Conservation (phyloP, 2,113 vertebrate species). For the Gobio gobio region DNA sequence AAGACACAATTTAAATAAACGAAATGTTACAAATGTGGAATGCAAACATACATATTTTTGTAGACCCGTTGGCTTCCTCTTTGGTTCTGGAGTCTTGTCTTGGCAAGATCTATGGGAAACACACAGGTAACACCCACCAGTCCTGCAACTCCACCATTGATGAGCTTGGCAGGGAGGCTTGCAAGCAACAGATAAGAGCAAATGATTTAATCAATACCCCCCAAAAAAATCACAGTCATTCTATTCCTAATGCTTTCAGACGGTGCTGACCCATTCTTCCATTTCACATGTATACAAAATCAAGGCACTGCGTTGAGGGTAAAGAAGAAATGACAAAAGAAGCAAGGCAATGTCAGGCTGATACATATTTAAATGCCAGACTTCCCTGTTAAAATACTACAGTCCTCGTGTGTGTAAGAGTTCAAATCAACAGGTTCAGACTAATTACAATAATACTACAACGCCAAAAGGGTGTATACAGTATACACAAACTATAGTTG, state of each 20-base stretch:
- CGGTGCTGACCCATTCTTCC: not conserved
- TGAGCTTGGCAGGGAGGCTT: conserved; percentile 84
- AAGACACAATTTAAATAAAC: not conserved
- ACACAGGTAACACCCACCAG: conserved; percentile 86
- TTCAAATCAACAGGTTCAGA: not conserved
- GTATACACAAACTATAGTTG: not conserved
- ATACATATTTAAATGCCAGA: not conserved
- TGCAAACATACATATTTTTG: conserved; percentile 77
- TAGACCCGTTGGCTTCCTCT: conserved; percentile 79
- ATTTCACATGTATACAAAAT: not conserved
- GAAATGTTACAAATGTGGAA: not conserved
- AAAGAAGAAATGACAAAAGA: not conserved
- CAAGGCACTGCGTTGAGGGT: not conserved
- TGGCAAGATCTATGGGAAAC: conserved; percentile 85
- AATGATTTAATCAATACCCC: not conserved
- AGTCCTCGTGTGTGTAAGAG: not conserved
- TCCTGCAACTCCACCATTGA: conserved; percentile 84
- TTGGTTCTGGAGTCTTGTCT: conserved; percentile 86
- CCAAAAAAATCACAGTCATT: not conserved
- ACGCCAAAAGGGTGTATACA: not conserved
- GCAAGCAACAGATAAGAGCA: conserved; percentile 19
- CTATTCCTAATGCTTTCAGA: not conserved
- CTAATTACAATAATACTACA: not conserved
- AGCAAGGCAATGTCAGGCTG: not conserved
- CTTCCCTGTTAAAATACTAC: too few relatives aligned